Base-by-base conservation (phyloP, 2,113 vertebrate genomes). In the Plecotus auritus region DNA sequence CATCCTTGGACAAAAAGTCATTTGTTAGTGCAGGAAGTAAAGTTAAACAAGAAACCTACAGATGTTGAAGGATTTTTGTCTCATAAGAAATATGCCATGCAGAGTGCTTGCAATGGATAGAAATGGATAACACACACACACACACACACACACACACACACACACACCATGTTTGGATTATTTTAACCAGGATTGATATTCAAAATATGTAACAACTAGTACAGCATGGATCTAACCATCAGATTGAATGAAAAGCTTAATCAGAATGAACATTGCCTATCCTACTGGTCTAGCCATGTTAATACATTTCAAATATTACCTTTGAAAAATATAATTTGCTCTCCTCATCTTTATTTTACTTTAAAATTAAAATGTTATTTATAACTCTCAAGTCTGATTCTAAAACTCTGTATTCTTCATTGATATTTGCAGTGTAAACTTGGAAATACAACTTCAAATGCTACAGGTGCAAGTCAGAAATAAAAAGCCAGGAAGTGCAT, bases 1-100 rank as follows among this genome's bases (percentile, higher is more conserved):
- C 92, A 97, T 96, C 78, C 88, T 90, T 94, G 82, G 90, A 95
- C 73, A 93, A 92, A 90, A 97, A 73, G 87, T n/a, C 17, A 92
- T 90, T 67, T 95, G 64, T 96, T 93, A 93, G 2, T 64, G 32
- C 51, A 73, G 20, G 30, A 96, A 95, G 54, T 8, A 67, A 89
- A 97, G 81, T 95, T 97, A 94, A 87, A 73, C 4, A 85, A 95
- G 54, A 35, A 94, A 35, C 9, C 18, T 73, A 74, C 40, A 45
- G 32, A 32, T 86, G 59, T 69, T 51, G 26, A 54, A 97, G 54
- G 54, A n/a, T 70, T 94, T 94, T 14, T 92, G 1, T 91, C 73
- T 83, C 26, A n/a, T 20, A 72, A 23, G 77, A 97, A 2, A 40
- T 11, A 6, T 73, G 40, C 22, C 18, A 73, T 9, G 4, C 42